Evolutionary conservation across 2,888 invertebrate genomes (phyloP), one percentile per base, ranked within the genome.

Genomic region (Halictus quadricinctus): DNA sequence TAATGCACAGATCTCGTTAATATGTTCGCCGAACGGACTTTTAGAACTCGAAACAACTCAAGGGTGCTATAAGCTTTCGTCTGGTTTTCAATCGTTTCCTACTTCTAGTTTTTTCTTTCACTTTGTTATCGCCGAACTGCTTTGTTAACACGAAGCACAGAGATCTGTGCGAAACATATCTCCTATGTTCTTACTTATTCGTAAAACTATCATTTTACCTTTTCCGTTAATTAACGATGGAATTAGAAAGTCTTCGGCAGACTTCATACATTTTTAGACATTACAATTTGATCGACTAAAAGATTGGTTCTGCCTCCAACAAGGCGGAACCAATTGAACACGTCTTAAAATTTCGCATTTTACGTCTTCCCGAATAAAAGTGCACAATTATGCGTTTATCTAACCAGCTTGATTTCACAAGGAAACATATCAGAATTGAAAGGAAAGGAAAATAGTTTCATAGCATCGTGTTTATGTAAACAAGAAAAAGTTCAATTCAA

Each of bases 11-110:
- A 18, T 46, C 12, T 12, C 18, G 1, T 54, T 21, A 69, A 43
- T 41, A 29, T 36, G 74, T 50, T 18, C 43, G 13, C 21, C 25
- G 54, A 80, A 66, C 50, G 66, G 69, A 75, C 78, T 81, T 84
- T 80, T 69, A 43, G 66, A 83, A 84, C 79, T 69, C 76, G 76
- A 83, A 84, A 80, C 76, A 81, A 81, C 81, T 81, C 79, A 79
- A 78, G 85, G 69, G 12, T 29, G 29, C n/a, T 18, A 64, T 43
- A 76, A 69, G 29, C 36, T n/a, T 73, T 60, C 43, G 48, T 21
- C n/a, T 66, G 54, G 15, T 72, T 41, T 54, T 69, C 75, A 70
- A 54, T 54, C 75, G 15, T 43, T 54, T 43, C 41, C 29, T 74
- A 43, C 43, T 73, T 58, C 54, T 76, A 29, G 5, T 76, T 80